Evolutionary conservation across 2,113 vertebrate genomes (phyloP).

Genomic region (Dicrurus megarhynchus): DNA sequence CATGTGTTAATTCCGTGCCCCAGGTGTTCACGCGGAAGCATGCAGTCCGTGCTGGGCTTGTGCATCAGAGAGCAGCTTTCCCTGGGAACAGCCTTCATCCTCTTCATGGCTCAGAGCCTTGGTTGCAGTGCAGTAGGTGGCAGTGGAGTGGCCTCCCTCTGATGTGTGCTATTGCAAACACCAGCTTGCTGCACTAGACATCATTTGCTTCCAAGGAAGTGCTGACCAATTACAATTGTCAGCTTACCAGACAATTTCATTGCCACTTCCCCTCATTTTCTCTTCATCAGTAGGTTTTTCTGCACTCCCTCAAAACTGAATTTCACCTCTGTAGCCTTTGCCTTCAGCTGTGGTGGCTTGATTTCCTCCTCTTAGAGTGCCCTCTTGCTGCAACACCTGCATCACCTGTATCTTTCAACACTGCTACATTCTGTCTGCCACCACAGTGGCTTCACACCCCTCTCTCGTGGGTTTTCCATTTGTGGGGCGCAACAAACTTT

Average conservation of each 20-base stretch:
- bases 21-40: rapidly evolving
- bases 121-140: neutral
- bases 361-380: neutral
- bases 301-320: neutral
- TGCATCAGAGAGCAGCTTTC: neutral
- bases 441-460: neutral
- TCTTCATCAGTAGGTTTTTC: neutral
- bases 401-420: neutral
- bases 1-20: rapidly evolving
- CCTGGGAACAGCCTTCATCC: neutral
- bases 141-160: rapidly evolving
- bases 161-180: neutral
- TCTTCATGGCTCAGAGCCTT: neutral
- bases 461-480: neutral
- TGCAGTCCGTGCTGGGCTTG: neutral
- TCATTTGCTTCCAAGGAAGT: neutral
- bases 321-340: neutral
- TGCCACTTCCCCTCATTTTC: neutral
- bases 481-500: neutral
- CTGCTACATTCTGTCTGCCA: neutral
- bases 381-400: neutral
- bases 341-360: neutral
- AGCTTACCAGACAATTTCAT: neutral
- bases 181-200: neutral
- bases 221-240: neutral